Conservation (phyloP, 2,797 vertebrate genomes). For the Macropus fuliginosus region DNA sequence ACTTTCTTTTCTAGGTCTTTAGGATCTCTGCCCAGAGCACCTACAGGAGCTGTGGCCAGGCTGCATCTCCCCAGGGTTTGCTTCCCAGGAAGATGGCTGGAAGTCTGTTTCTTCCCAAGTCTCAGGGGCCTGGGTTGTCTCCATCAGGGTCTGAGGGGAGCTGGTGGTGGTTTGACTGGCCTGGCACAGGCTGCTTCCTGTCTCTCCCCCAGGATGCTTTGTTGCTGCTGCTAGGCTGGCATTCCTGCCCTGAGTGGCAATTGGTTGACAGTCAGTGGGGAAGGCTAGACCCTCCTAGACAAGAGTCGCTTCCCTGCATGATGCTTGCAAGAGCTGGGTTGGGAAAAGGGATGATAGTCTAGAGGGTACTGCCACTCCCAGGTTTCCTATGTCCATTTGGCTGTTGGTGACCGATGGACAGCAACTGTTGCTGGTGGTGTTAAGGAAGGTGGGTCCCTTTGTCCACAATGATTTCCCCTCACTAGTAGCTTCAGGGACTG, state of each 20-base stretch:
- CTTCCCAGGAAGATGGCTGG: neutral
- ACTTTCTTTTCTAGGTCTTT: neutral
- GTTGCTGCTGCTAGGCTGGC: neutral
- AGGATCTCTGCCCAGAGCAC: neutral
- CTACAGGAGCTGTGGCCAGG: neutral
- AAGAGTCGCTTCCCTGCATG: neutral
- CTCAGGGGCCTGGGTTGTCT: neutral
- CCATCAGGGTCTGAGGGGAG: neutral
- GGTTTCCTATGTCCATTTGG: neutral
- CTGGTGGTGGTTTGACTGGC: neutral
- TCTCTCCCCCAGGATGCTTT: neutral
- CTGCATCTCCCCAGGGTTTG: neutral
- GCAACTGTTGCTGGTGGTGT: neutral
- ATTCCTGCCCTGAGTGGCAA: neutral
- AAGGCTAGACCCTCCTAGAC: neutral
- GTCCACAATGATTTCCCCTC: neutral
- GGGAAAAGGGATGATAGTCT: neutral
- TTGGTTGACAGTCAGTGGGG: neutral
- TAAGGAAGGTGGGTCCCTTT: neutral
- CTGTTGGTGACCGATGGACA: neutral
- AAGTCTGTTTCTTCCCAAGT: neutral
- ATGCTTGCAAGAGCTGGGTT: neutral
- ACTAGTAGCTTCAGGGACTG: neutral
- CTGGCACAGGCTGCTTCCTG: neutral
- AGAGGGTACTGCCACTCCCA: neutral